phyloP scores from a whole-genome alignment of 30 jellyfish, hydroid and myxozoan species.

The Rhopilema esculentum region DNA sequence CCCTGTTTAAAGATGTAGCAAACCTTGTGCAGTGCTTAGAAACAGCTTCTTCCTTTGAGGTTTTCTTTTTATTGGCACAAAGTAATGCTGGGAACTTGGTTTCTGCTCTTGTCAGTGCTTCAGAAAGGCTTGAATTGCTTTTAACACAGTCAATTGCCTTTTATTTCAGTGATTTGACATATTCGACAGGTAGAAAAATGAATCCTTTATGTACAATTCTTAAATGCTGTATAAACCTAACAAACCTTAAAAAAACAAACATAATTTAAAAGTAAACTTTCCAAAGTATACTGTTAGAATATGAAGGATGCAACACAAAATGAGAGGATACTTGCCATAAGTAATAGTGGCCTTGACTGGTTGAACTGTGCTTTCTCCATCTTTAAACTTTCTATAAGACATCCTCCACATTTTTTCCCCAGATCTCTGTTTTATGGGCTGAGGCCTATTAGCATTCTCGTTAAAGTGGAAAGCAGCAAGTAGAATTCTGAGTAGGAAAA shows the following conservation, averaged over 20 bases:
- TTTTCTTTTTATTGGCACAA: not conserved
- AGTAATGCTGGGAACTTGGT: slow-evolving; percentile 8
- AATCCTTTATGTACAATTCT: not conserved
- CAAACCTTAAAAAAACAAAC: not conserved
- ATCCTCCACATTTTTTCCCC: slow-evolving; percentile 20
- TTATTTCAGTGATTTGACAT: slow-evolving; percentile 3
- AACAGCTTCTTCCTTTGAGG: slow-evolving; percentile 7
- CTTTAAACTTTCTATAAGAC: slow-evolving; percentile 10
- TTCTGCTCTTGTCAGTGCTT: not conserved
- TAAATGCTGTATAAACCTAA: not conserved
- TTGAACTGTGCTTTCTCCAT: slow-evolving; percentile 34
- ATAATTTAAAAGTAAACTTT: not conserved
- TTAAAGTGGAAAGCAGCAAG: slow-evolving; percentile 23
- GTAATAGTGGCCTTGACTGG: slow-evolving; percentile 10
- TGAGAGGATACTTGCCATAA: not conserved
- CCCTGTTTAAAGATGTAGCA: slow-evolving; percentile 1
- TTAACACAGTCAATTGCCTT: not conserved
- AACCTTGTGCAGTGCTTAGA: slow-evolving; percentile 16
- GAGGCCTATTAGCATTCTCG: slow-evolving; percentile 22
- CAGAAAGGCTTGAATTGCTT: slow-evolving; percentile 8
- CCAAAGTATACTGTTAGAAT: not conserved
- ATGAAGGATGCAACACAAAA: not conserved
- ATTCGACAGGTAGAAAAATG: slow-evolving; percentile 4
- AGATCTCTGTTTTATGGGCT: not conserved
- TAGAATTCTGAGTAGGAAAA: not conserved